Percentiles rank a stretch among this genome's conserved stretches.
Evolutionary conservation across 2,888 invertebrate genomes (phyloP).

Genomic region (Leucoptera coffeella): DNA sequence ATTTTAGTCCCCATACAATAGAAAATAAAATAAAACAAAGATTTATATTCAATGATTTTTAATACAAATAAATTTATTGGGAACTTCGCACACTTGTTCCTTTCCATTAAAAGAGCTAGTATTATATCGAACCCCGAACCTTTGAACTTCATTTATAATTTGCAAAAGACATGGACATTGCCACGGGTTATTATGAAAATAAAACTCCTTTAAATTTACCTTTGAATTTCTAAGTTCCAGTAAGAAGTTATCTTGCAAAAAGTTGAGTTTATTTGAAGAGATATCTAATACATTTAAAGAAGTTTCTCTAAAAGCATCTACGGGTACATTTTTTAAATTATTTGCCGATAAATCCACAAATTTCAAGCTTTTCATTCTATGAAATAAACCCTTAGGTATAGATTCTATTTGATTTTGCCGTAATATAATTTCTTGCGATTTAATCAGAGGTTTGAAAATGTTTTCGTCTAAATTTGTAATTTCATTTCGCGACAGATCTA

Average conservation of each 20-base stretch:
- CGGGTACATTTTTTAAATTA: conserved; percentile 17
- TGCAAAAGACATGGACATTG: conserved; percentile 30
- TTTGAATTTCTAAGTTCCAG: conserved; percentile 25
- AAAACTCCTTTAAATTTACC: conserved; percentile 18
- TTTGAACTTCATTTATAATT: conserved; percentile 22
- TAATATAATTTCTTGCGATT: conserved; percentile 17
- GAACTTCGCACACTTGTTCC: conserved; percentile 23
- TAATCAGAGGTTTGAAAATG: conserved; percentile 18
- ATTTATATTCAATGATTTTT: conserved; percentile 17
- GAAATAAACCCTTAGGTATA: conserved; percentile 20
- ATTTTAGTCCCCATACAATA: no score
- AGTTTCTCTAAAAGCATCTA: conserved; percentile 21
- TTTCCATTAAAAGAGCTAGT: conserved; percentile 17
- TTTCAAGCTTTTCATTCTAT: conserved; percentile 14
- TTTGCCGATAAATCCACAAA: conserved; percentile 25
- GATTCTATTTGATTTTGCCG: conserved; percentile 18
- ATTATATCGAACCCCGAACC: conserved; percentile 18
- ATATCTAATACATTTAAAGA: conserved; percentile 23
- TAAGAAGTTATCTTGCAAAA: conserved; percentile 26
- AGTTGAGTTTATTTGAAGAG: conserved; percentile 23
- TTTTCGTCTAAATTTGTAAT: conserved; percentile 18
- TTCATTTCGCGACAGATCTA: conserved; percentile 21
- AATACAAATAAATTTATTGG: conserved; percentile 17
- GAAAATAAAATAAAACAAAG: no score
- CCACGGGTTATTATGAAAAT: conserved; percentile 35